Conservation (phyloP, 2,888 invertebrate species). For the Neuroscelio doddi region DNA sequence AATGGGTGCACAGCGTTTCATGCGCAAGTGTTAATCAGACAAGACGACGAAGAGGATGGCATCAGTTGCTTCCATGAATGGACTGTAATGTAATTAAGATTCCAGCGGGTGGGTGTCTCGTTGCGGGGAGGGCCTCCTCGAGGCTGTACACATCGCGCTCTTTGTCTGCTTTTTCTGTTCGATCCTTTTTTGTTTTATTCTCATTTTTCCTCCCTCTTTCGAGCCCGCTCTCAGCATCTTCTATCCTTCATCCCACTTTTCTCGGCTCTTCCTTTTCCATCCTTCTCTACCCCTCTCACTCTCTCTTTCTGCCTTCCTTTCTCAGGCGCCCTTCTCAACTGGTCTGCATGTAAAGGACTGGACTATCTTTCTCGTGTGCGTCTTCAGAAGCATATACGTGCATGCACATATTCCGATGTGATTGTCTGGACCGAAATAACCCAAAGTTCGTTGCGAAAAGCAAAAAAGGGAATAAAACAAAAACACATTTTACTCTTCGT, state of each 20-base stretch:
- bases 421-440: conserved; percentile 44
- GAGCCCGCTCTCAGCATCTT: conserved; percentile 14
- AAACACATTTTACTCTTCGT: neutral
- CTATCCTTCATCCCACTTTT: conserved; percentile 18
- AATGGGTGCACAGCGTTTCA: no score
- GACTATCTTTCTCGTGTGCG: conserved; percentile 16
- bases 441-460: conserved; percentile 29
- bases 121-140: conserved; percentile 11
- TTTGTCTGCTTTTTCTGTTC: conserved; percentile 6
- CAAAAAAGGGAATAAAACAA: neutral
- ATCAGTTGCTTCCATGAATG: conserved; percentile 53
- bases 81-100: conserved; percentile 62
- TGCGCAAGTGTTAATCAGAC: conserved; percentile 48
- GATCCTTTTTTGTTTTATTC: neutral
- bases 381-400: conserved; percentile 21
- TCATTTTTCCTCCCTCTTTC: conserved; percentile 9
- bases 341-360: conserved; percentile 40
- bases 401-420: conserved; percentile 15
- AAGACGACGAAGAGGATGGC: conserved; percentile 34
- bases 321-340: conserved; percentile 18
- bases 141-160: conserved; percentile 18
- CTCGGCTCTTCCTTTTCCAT: conserved; percentile 7
- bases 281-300: conserved; percentile 4
- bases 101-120: conserved; percentile 41
- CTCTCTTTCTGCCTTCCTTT: conserved; percentile 6